Evolutionary conservation across 2,888 invertebrate genomes (phyloP), one percentile per base, ranked within the genome.

Genomic region (Lingula anatina): DNA sequence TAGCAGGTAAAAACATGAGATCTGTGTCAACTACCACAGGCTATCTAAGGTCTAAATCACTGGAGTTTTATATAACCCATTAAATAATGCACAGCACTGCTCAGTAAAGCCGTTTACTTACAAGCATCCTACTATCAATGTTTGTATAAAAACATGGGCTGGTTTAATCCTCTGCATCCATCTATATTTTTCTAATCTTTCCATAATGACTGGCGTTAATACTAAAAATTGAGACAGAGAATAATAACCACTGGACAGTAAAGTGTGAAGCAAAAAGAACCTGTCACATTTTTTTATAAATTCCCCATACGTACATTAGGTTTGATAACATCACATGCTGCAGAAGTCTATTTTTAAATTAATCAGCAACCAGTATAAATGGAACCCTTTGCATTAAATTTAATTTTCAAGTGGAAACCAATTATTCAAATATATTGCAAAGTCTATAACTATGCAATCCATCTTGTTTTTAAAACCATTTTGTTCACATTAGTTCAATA

Each of bases 121-220:
- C 75, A 71, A 71, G 27, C 68, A 43, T n/a, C 78, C 83, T 63
- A 85, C 83, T 47, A 86, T 77, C 0, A 82, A 64, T 25, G 91
- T 82, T 77, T 94, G 92, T 42, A 88, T 78, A 1, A 88, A 88
- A 3, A 86, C 83, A 58, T 84, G 83, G 2, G 85, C 75, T 82
- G 85, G 84, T 3, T 85, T 86, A 56, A 81, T 83, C 42, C 83
- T 62, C 51, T 65, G 50, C 54, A 74, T 64, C 61, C 66, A 67
- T 0, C 60, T 45, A 7, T 56, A 61, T 47, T 64, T 70, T 48
- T 76, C 76, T 40, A 75, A 45, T 7, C 49, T 51, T 47, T 74
- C 68, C 71, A 76, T 74, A n/a, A 73, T 47, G n/a, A 71, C n/a
- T 1, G 75, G 76, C 45, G 73, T 50, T 15, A 71, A 42, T 5